Base-by-base conservation (phyloP, 1,140 invertebrate species). In the Amphibalanus amphitrite region DNA sequence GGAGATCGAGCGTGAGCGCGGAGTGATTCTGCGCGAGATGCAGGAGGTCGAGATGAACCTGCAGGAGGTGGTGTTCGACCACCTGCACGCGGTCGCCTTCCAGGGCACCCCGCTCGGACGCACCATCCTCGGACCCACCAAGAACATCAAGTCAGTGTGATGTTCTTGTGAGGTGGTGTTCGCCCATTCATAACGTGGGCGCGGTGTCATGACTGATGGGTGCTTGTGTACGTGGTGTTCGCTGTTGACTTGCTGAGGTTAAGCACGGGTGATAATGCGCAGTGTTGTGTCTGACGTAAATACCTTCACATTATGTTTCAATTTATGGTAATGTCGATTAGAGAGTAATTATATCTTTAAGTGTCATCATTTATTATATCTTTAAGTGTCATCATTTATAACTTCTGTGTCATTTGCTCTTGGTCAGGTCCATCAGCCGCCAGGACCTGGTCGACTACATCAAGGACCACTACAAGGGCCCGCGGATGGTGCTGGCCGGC, bases 51-150 rank as follows among this genome's bases (percentile, higher is more conserved):
- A 99, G 80, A 97, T 93, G 73, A 98, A 99, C 80, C 83, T 98
- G n/a, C 96, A 99, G 82, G 97, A 99, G 83, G 96, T 99, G 71
- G 95, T 99, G 8, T 99, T 99, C 80, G 97, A 99, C 83, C 92
- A 99, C 80, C 85, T 99, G 26, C 97, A 99, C 80, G 86, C 94
- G 0, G 90, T 89, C 29, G 97, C 97, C 4, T 99, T 90, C 81
- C 79, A 80, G 81, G 95, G 93, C 38, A 98, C 95, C 64, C 89
- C 97, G 59, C 82, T 99, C 38, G 95, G 95, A 8, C 87, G 93
- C 73, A 99, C 97, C 23, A 99, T 99, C 79, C 85, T 99, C 69
- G 97, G 97, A 73, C 96, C 97, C 38, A 94, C 92, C 74, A 88
- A 97, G 80, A 99, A 99, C 78, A 99, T 99, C 74, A 90, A 94